phyloP scores from a whole-genome alignment of 2,797 vertebrate genomes.

The Leptoclinus maculatus region DNA sequence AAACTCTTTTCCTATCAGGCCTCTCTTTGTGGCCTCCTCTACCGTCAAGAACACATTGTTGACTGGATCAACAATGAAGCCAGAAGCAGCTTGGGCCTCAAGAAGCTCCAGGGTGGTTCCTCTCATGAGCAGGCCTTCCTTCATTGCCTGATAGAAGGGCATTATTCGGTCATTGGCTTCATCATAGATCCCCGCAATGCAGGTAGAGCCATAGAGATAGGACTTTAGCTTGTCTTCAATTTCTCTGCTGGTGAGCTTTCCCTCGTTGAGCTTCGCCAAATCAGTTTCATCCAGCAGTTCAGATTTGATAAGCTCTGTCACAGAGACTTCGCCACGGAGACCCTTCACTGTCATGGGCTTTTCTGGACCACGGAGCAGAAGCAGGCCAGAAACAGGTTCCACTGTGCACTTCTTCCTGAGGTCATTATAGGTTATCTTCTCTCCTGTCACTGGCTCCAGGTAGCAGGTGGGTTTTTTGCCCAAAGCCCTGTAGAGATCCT shows the following conservation, averaged over 20 bases:
- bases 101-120: conserved; percentile 96
- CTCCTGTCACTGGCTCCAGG: conserved; percentile 88
- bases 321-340: conserved; percentile 86
- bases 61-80: conserved; percentile 96
- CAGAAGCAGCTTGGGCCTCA: conserved; percentile 97
- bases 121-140: conserved; percentile 92
- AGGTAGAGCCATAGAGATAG: conserved; percentile 93
- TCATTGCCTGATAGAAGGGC: conserved; percentile 96
- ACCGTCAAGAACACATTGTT: conserved; percentile 93
- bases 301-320: conserved; percentile 85
- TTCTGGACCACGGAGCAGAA: conserved; percentile 83
- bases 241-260: conserved; percentile 86
- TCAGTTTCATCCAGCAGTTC: conserved; percentile 88
- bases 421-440: conserved; percentile 90
- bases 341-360: conserved; percentile 88
- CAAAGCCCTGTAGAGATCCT: conserved; percentile 90
- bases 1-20: conserved; percentile 93
- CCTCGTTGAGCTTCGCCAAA: conserved; percentile 83
- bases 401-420: conserved; percentile 88
- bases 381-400: conserved; percentile 90
- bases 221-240: conserved; percentile 91
- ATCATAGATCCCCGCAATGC: conserved; percentile 96
- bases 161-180: conserved; percentile 91
- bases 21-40: conserved; percentile 92
- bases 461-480: conserved; percentile 92